Base-by-base conservation (phyloP, 2,888 invertebrate genomes). In the Eristalis arbustorum region DNA sequence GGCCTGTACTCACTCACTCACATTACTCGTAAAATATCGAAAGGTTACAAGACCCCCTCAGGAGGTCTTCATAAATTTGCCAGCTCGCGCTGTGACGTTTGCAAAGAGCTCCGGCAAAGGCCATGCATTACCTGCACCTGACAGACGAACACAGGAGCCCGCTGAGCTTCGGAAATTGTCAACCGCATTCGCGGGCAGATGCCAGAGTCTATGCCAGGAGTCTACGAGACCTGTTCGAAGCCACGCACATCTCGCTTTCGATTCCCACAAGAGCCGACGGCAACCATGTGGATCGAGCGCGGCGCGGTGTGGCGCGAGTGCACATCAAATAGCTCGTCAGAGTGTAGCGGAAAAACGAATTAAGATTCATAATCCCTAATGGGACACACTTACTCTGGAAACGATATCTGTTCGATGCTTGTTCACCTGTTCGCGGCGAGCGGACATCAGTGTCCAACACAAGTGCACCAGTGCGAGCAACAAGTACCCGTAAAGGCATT, bases 401-500 rank as follows among this genome's bases (percentile, higher is more conserved):
- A 42, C 8, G 34, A 42, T 56, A 42, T 66, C 34, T 25, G 42
- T 56, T 40, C 57, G 42, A 22, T 78, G 66, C 64, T 64, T 68
- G 59, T 76, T 68, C 79, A 80, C 79, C 63, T 80, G 83, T 59
- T 63, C 13, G n/a, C 28, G 62, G 66, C 62, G 56, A 72, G 75
- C 72, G 59, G 18, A 34, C 42, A 62, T 61, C 68, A 69, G 31
- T 62, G 31, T 31, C 62, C 13, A 37, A 69, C 69, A 74, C 77
- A 85, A 85, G 82, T 81, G 77, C 73, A 77, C 61, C 34, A 34
- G 34, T 11, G 2, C 34, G 31, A 31, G 25, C 62, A 56, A 63
- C 67, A 63, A 72, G 77, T 69, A 71, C 77, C 77, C 40, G 66
- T 77, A 85, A 81, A 72, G 85, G 31, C 76, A 81, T 59, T 56